Conservation (phyloP, 2,113 vertebrate genomes). For the Choloepus hoffmanni region DNA sequence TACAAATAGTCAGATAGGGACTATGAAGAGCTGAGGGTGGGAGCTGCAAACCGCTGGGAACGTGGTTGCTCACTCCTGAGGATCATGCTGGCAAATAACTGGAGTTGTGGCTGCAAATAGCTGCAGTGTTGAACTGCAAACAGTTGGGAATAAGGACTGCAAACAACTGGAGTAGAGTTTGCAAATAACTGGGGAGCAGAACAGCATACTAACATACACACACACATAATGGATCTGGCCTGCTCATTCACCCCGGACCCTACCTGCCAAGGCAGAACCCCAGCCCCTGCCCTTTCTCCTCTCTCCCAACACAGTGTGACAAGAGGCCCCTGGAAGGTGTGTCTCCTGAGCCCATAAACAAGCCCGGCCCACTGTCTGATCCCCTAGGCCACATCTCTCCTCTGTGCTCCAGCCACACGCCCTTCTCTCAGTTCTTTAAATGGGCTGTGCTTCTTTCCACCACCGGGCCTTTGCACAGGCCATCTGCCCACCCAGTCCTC, state of each 20-base stretch:
- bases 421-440: neutral
- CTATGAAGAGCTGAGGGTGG: neutral
- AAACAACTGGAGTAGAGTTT: neutral
- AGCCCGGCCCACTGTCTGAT: neutral
- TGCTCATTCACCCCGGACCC: neutral
- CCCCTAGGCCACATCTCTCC: neutral
- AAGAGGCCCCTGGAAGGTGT: neutral
- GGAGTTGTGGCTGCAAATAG: neutral
- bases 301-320: neutral
- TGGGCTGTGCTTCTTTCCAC: neutral
- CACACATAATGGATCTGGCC: rapidly evolving
- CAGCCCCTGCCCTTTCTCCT: neutral
- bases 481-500: rapidly evolving
- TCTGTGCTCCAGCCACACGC: rapidly evolving
- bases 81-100: neutral
- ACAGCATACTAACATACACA: rapidly evolving
- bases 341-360: neutral
- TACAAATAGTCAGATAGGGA: neutral
- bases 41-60: neutral
- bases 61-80: neutral
- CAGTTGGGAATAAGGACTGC: neutral
- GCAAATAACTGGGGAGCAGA: neutral
- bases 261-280: rapidly evolving
- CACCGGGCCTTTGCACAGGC: neutral
- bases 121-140: conserved; percentile 1